A percentile compares a stretch with the other conserved stretches of the same genome.
Conservation (phyloP, 2,113 vertebrate species). For the Nymphicus hollandicus region DNA sequence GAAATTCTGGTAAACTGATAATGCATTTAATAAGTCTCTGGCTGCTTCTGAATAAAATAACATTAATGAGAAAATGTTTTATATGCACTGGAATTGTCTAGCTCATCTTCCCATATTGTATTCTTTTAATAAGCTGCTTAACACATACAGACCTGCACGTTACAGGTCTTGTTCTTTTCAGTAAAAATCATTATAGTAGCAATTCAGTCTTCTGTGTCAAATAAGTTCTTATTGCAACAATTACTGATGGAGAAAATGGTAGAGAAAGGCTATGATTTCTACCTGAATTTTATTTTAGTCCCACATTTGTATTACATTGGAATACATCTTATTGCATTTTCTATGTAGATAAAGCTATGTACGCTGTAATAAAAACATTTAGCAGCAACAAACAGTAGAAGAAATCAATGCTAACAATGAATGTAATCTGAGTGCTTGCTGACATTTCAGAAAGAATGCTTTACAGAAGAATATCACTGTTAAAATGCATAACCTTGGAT, state of each 20-base stretch:
- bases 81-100: neutral
- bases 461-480: neutral
- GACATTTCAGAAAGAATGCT: neutral
- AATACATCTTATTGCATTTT: neutral
- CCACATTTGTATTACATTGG: neutral
- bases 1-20: neutral
- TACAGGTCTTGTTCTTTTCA: neutral
- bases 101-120: neutral
- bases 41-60: neutral
- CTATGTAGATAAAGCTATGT: neutral
- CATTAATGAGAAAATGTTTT: neutral
- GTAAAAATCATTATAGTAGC: neutral
- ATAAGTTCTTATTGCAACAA: neutral
- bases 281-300: neutral
- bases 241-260: neutral
- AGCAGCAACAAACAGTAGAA: neutral
- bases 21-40: neutral
- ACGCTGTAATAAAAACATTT: neutral
- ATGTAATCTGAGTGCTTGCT: neutral
- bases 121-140: neutral
- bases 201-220: neutral
- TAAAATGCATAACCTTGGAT: conserved; percentile 2
- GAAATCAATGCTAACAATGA: neutral
- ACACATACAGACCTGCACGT: neutral
- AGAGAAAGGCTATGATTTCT: neutral